Evolutionary conservation across 2,113 vertebrate genomes (phyloP).

Genomic region (Pseudopodoces humilis): DNA sequence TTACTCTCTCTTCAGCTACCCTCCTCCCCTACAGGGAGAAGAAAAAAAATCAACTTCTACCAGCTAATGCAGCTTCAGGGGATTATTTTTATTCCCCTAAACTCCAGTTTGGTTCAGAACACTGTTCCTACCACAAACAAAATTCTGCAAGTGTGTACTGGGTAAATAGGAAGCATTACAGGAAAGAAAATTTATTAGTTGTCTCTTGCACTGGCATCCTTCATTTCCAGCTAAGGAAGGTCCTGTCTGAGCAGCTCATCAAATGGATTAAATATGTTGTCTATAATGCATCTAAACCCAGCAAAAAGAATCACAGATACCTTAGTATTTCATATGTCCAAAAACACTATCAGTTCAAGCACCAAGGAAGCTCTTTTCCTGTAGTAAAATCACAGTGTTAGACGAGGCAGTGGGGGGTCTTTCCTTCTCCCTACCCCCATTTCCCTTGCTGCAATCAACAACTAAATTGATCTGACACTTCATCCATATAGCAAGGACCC

Average conservation of each 20-base stretch:
- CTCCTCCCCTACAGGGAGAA: background rate
- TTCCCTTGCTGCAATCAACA: constrained; percentile 24
- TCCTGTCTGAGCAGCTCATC: background rate
- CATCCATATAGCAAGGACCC: constrained; percentile 23
- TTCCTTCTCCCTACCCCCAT: background rate
- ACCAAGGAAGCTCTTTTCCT: background rate
- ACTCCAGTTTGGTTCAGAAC: background rate
- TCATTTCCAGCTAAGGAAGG: background rate
- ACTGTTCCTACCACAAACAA: background rate
- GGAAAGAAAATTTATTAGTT: background rate
- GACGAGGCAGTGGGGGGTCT: background rate
- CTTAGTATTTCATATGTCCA: background rate
- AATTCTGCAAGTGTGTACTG: background rate
- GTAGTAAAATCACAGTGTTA: background rate
- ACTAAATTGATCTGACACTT: constrained; percentile 55
- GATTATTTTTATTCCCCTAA: constrained; percentile 4
- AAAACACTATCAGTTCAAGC: background rate
- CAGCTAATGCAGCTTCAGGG: background rate
- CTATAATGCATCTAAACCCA: background rate
- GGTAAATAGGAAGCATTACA: background rate
- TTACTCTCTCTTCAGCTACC: background rate
- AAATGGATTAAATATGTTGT: background rate
- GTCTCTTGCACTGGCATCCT: background rate
- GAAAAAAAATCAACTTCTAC: background rate
- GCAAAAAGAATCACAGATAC: background rate